phyloP scores from a whole-genome alignment of 2,888 invertebrate species.

The Candidula unifasciata region DNA sequence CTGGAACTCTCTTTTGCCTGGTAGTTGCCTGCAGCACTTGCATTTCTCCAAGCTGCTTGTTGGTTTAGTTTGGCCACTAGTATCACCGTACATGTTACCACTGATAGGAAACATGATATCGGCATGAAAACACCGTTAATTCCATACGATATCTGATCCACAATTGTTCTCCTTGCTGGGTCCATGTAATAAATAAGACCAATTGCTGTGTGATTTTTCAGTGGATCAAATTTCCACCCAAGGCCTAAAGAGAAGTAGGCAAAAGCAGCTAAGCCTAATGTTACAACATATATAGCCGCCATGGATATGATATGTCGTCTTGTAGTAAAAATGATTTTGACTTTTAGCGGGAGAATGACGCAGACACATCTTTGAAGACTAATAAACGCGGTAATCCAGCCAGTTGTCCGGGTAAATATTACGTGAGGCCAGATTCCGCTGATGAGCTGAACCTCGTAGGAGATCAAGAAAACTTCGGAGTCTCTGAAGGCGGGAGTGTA shows the following conservation, averaged over 20 bases:
- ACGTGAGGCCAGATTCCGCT: constrained; percentile 37
- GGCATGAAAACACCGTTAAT: constrained; percentile 30
- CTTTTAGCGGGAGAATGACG: constrained; percentile 28
- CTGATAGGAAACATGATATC: constrained; percentile 6
- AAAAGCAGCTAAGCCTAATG: background rate
- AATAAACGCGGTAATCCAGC: constrained; percentile 31
- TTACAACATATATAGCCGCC: background rate
- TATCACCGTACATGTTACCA: background rate
- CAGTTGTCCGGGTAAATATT: constrained; percentile 35
- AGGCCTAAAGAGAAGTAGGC: background rate
- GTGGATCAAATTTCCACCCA: constrained; percentile 4
- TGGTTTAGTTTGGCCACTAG: constrained; percentile 18
- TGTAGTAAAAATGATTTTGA: constrained; percentile 15
- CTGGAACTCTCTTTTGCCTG: background rate
- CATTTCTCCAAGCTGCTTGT: constrained; percentile 13
- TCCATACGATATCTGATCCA: constrained; percentile 1
- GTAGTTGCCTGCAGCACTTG: background rate
- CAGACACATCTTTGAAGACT: constrained; percentile 38
- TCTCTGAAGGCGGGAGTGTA: background rate
- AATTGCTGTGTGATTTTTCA: constrained; percentile 19
- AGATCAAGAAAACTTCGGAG: background rate
- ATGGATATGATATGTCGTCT: background rate
- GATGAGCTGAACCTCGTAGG: constrained; percentile 9
- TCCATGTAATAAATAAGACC: constrained; percentile 7
- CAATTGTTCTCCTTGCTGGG: background rate